These are phyloP conservation scores for Cyanocitta stelleri DNA, from an alignment of 2,113 vertebrate species.

Conservation along the genomic window DNA sequence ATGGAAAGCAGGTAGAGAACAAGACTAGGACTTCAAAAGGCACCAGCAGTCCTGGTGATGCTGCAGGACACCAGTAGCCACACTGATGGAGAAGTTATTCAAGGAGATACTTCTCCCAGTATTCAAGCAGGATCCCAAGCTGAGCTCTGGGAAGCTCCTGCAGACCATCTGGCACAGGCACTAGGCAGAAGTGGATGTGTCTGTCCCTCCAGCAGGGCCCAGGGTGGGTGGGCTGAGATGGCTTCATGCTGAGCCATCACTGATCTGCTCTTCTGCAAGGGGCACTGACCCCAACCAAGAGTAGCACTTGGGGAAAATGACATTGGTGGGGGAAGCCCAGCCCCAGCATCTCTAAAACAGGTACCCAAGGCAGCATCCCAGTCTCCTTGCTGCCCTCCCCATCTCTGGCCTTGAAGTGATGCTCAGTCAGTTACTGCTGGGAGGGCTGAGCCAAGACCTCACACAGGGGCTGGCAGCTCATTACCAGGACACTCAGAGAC, in stretches of 20 bases:
- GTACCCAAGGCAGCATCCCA: not conserved
- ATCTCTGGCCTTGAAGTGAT: not conserved
- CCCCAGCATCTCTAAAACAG: not conserved
- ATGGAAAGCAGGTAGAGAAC: not conserved
- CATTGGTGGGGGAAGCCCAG: not conserved
- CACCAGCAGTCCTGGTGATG: not conserved
- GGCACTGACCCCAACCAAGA: not conserved
- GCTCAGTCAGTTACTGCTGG: not conserved
- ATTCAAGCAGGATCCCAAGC: not conserved
- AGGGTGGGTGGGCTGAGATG: not conserved
- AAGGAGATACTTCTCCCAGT: not conserved
- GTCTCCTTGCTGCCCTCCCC: not conserved
- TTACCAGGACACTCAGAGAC: not conserved
- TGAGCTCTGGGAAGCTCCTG: not conserved
- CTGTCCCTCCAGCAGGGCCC: not conserved
- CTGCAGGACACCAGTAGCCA: not conserved
- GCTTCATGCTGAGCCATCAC: not conserved
- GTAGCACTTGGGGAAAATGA: not conserved
- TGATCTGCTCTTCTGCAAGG: not conserved
- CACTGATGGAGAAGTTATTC: fast-evolving
- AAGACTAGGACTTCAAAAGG: not conserved
- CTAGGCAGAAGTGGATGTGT: not conserved
- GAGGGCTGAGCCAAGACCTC: not conserved
- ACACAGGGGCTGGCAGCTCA: not conserved
- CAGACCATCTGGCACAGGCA: not conserved